These are phyloP conservation scores for Therioaphis trifolii DNA, from an alignment of 2,888 invertebrate genomes.

Conservation along the genomic window DNA sequence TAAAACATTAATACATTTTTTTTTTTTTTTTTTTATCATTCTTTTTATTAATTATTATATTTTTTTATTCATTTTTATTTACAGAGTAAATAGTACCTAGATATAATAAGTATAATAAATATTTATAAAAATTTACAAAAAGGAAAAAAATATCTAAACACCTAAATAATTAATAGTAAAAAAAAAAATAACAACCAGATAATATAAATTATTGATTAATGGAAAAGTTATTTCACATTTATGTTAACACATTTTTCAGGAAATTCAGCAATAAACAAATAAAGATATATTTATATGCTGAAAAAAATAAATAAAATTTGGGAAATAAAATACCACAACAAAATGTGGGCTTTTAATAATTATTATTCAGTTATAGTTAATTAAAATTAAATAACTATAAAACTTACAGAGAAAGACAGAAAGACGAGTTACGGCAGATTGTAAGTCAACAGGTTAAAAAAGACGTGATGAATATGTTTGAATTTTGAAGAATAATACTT, in stretches of 20 bases:
- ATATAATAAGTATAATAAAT: conserved; percentile 50
- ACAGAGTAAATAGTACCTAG: conserved; percentile 36
- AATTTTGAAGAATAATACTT: neutral
- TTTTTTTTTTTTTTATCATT: conserved; percentile 20
- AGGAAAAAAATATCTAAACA: conserved; percentile 37
- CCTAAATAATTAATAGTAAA: conserved; percentile 7
- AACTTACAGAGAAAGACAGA: neutral
- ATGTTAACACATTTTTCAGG: conserved; percentile 4
- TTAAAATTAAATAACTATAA: conserved; percentile 30
- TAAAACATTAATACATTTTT: conserved; percentile 9
- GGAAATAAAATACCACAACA: neutral
- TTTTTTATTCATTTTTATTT: conserved; percentile 40
- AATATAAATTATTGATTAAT: conserved; percentile 11
- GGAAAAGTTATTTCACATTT: conserved; percentile 5
- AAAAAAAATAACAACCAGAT: conserved; percentile 1
- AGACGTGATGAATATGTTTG: conserved; percentile 23
- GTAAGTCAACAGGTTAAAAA: conserved; percentile 26
- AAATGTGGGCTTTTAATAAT: conserved; percentile 11
- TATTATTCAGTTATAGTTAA: conserved; percentile 12
- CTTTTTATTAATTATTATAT: conserved; percentile 51
- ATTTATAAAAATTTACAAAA: conserved; percentile 58
- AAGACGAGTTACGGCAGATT: neutral
- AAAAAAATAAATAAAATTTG: conserved; percentile 16
- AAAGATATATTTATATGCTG: neutral
- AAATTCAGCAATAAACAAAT: conserved; percentile 15